These are phyloP conservation scores for Botrylloides violaceus DNA, from an alignment of 23 tunicate genomes.

Conservation along the genomic window DNA sequence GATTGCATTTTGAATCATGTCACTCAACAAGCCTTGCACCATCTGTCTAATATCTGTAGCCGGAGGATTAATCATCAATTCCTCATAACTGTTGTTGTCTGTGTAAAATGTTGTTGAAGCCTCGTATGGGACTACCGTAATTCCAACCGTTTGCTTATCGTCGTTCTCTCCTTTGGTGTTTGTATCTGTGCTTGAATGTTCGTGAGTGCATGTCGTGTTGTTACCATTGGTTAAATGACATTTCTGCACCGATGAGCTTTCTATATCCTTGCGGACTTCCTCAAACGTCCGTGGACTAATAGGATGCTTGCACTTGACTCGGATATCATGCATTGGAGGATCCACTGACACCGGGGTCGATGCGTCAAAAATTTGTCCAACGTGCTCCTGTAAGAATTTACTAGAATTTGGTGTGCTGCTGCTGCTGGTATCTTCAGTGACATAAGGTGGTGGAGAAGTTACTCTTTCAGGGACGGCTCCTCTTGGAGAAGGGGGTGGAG, in stretches of 20 bases:
- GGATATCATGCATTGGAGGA: not conserved
- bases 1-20: not conserved
- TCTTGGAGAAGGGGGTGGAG: not conserved
- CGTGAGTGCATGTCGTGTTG: not conserved
- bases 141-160: not conserved
- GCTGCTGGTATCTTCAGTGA: not conserved
- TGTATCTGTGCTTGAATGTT: not conserved
- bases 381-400: not conserved
- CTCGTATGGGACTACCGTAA: too few species aligned
- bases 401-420: not conserved
- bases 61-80: not conserved
- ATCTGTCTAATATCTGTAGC: not conserved
- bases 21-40: not conserved
- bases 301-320: not conserved
- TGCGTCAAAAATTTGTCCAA: not conserved
- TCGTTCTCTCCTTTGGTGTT: not conserved
- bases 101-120: not conserved
- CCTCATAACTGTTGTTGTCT: not conserved
- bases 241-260: not conserved
- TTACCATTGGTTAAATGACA: not conserved
- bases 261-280: constrained; percentile 13
- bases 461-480: not conserved
- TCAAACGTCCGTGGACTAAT: constrained; percentile 4
- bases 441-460: not conserved
- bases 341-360: constrained; percentile 4